Evolutionary conservation across 1,140 invertebrate genomes (phyloP), one percentile per base, ranked within the genome.

Genomic region (Limonius californicus): DNA sequence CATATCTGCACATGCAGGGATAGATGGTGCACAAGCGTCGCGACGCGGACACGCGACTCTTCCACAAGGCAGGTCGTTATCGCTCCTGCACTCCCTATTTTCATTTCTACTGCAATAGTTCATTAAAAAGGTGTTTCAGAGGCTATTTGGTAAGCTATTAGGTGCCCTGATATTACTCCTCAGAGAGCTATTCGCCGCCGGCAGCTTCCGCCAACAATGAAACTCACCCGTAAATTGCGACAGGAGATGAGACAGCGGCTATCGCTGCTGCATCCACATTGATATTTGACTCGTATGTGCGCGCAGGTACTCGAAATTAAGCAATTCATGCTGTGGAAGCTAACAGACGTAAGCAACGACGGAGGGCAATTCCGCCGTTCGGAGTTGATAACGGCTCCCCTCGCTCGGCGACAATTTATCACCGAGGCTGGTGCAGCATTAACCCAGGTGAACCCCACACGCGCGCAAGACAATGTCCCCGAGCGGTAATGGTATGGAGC

Each of bases 81-180:
- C 68, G 71, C 69, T 71, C 67, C 65, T 66, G 64, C 70, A 65
- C 68, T 75, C 79, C 77, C 78, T 77, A 80, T 78, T 83, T 83
- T 83, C 82, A 83, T 83, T 84, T 83, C 81, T 79, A 77, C 75
- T 78, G 78, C 82, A 82, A 84, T 84, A 84, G 83, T 84, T 85
- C 84, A 85, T 85, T 85, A 85, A 85, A 85, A 83, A 85, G 83
- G 82, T 85, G 82, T 85, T 85, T 84, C 80, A 77, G 77, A 79
- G 80, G 82, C 82, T 82, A 83, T 84, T 84, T 81, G 77, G 79
- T 79, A 79, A 80, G 82, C 83, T 83, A 85, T 85, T 85, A 84
- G 83, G 80, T 80, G 77, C 78, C 79, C 79, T 76, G 72, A 75
- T 83, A 85, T 85, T 79, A 81, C 82, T 79, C 84, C 83, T 81